phyloP scores from a whole-genome alignment of 2,888 invertebrate genomes.

The Congeria kusceri region DNA sequence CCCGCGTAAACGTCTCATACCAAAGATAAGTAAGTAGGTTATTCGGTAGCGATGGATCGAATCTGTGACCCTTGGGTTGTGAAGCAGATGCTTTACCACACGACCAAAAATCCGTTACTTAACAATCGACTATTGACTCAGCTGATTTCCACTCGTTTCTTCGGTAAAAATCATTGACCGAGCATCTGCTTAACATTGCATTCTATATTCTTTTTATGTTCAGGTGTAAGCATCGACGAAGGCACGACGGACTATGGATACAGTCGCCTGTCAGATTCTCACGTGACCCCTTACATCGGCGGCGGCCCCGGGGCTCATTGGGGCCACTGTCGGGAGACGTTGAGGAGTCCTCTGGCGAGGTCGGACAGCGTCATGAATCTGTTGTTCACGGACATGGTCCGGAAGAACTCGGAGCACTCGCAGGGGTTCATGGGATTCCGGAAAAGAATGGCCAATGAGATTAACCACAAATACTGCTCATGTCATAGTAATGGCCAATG shows the following conservation, averaged over 20 bases:
- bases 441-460: constrained; percentile 49
- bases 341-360: constrained; percentile 8
- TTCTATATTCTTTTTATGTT: background rate
- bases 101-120: no score
- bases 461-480: constrained; percentile 66
- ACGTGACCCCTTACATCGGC: background rate
- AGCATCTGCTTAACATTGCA: no score
- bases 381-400: constrained; percentile 46
- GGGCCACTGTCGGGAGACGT: background rate
- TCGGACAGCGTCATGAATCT: constrained; percentile 59
- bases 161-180: no score
- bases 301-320: no score
- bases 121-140: no score
- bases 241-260: constrained; percentile 35
- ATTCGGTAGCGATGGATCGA: no score
- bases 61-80: no score
- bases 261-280: constrained; percentile 8
- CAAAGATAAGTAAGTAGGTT: no score
- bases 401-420: constrained; percentile 51
- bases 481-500: no score
- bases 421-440: constrained; percentile 55
- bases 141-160: no score
- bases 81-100: no score
- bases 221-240: constrained; percentile 47
- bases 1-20: no score